Evolutionary conservation across 2,797 vertebrate genomes (phyloP).

Genomic region (Eleutherodactylus coqui): DNA sequence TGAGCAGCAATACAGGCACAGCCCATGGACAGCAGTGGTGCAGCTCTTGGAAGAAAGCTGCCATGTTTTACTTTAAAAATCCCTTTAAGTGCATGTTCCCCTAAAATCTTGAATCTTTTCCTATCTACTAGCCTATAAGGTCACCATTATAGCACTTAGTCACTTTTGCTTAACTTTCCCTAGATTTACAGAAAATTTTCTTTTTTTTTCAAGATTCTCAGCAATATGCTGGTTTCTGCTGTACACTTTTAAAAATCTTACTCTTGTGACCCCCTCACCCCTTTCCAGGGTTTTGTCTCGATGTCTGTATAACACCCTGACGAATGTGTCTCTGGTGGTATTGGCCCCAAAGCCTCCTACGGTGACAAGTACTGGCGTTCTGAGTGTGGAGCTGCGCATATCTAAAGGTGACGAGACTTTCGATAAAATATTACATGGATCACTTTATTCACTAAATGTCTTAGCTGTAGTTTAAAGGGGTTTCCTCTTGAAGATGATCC

Average conservation of each 20-base stretch:
- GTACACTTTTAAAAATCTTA: background rate
- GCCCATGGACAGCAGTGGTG: no score
- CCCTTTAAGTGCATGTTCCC: no score
- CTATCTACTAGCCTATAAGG: no score
- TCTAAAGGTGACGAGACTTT: conserved; percentile 28
- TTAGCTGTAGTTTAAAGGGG: background rate
- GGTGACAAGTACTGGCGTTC: conserved; percentile 1
- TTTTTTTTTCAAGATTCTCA: no score
- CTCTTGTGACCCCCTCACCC: background rate
- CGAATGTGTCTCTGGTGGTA: background rate
- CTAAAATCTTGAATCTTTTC: no score
- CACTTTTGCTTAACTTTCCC: no score
- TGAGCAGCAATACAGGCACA: no score
- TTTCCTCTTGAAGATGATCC: background rate
- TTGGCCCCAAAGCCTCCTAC: background rate
- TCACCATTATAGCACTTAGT: no score
- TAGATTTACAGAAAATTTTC: no score
- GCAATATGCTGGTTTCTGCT: background rate
- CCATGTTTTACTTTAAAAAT: no score
- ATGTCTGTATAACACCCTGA: conserved; percentile 7
- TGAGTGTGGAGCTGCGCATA: conserved; percentile 44
- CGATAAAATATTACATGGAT: no score
- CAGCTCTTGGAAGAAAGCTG: no score
- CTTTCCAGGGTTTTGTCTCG: conserved; percentile 24
- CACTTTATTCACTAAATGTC: background rate